Conservation (phyloP, 2,113 vertebrate genomes). For the Neoarius graeffei region DNA sequence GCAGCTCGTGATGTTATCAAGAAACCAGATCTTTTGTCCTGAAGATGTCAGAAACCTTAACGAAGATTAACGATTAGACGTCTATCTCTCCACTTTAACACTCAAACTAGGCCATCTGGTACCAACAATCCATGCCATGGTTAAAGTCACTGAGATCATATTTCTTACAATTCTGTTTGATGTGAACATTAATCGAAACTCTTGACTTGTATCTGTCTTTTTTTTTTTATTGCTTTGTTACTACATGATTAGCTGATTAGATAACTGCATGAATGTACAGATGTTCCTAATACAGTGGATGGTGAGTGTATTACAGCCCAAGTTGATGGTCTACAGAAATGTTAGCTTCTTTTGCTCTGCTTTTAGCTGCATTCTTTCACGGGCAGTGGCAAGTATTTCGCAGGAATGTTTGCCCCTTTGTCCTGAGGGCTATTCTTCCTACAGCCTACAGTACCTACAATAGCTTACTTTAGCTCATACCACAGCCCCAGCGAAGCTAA, state of each 20-base stretch:
- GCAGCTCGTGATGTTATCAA: not conserved
- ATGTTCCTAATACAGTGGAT: not conserved
- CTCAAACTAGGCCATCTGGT: not conserved
- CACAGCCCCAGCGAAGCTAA: slow-evolving; percentile 1
- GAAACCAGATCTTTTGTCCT: not conserved
- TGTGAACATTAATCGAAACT: not conserved
- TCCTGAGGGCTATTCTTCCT: slow-evolving; percentile 1
- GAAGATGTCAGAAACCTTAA: too few species aligned
- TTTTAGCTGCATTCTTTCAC: slow-evolving; percentile 39
- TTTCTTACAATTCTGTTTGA: not conserved
- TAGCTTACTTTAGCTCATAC: not conserved
- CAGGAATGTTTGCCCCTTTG: slow-evolving; percentile 51
- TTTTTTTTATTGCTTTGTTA: not conserved
- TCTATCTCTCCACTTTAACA: not conserved
- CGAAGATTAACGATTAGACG: too few species aligned
- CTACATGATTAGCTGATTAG: not conserved
- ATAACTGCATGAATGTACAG: not conserved
- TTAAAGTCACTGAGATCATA: not conserved
- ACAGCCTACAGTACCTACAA: not conserved
- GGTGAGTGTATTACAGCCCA: not conserved
- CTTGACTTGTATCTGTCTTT: not conserved
- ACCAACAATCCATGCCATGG: not conserved
- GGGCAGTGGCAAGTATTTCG: slow-evolving; percentile 33
- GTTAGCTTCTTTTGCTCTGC: not conserved
- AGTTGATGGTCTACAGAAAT: not conserved